A percentile compares a stretch with the other conserved stretches of the same genome.
These are phyloP conservation scores for Lamproptera curius DNA, from an alignment of 2,888 invertebrate genomes.

Conservation along the genomic window DNA sequence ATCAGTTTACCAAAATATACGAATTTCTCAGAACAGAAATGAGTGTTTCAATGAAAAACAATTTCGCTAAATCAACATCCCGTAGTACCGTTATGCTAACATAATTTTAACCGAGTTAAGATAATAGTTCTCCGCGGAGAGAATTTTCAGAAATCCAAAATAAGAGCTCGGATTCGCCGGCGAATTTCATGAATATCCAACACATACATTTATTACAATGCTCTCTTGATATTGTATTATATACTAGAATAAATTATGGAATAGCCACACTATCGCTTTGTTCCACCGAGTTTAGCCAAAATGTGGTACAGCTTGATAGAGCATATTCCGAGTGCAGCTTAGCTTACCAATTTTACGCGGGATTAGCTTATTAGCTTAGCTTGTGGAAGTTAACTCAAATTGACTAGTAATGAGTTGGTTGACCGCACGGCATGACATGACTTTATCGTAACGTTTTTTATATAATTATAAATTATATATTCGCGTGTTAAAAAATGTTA, in stretches of 20 bases:
- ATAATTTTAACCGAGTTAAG: neutral
- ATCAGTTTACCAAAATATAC: neutral
- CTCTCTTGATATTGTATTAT: neutral
- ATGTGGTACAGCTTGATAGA: neutral
- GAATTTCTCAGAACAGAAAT: neutral
- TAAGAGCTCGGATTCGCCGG: neutral
- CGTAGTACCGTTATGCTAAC: no score
- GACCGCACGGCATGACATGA: no score
- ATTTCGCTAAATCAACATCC: no score
- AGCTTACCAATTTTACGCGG: no score
- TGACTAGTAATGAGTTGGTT: no score
- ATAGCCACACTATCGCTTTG: conserved; percentile 7
- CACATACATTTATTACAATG: neutral
- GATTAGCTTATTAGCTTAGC: no score
- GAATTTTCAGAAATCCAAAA: neutral
- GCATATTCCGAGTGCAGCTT: no score
- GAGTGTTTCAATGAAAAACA: no score
- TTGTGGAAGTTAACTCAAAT: no score
- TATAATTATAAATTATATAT: no score
- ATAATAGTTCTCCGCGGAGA: neutral
- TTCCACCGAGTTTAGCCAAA: conserved; percentile 11
- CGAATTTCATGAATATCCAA: neutral
- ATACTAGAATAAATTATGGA: neutral
- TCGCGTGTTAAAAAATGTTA: no score
- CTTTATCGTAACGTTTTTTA: no score